Base-by-base conservation (phyloP, 2,888 invertebrate genomes). In the Zygaena filipendulae region DNA sequence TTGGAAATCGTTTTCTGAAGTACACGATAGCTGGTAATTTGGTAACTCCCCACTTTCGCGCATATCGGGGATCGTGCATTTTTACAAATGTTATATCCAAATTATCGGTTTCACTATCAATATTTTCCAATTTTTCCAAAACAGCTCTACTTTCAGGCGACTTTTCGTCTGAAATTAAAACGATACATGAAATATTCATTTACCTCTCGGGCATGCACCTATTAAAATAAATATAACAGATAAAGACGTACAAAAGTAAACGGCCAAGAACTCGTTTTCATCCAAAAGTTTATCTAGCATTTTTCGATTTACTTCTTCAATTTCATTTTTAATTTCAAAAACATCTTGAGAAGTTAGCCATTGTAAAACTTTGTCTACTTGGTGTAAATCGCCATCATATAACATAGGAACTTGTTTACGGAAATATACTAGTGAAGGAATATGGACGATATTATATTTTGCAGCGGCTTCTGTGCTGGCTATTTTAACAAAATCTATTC, bases 321-420 rank as follows among this genome's bases (percentile, higher is more conserved):
- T 97, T 84, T 95, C 95, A 57, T 95, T 95, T 80, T 94, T 95
- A 29, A 95, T 90, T 71, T 95, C 95, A 71, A 95, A 95, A 29
- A 95, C 92, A 59, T 95, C 95, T 56, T 95, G 95, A 25, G 94
- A 94, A 13, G 95, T 95, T 21, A 95, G 71, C 95, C 95, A 95
- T 38, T 88, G 85, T 3, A 95, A 75, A 11, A 95, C 86, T 57
- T 87, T 88, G 27, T 93, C 93, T 19, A 91, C 91, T 62, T 95
- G 94, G 38, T 87, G 88, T 19, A 95, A 70, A 57, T 95, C 95
- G 3, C 95, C 94, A 47, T 95, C 95, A 57, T 93, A 95, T 3
- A 92, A 81, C 64, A 94, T 87, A 0, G 95, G 94, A 6, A 87
- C 86, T 68, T 86, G 86, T 59, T 85, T 85, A 14, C 95, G 85